phyloP scores from a whole-genome alignment of 2,888 invertebrate genomes.

The Seira ritae region DNA sequence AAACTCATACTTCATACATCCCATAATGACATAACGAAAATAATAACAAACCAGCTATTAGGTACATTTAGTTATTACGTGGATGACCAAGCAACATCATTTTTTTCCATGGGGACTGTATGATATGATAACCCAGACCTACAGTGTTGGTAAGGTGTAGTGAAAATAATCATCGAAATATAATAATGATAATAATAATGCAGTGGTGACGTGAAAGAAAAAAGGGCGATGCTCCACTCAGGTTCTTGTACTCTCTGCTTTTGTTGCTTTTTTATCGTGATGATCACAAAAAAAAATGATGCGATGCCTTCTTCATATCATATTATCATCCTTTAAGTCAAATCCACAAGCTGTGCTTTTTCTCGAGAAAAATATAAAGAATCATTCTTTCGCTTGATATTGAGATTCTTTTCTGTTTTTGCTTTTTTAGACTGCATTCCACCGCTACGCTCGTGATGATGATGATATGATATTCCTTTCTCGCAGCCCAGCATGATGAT shows the following conservation, averaged over 20 bases:
- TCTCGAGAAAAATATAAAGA: not conserved
- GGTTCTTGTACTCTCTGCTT: constrained; percentile 57
- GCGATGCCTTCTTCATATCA: not conserved
- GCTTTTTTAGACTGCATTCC: not conserved
- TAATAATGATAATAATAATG: not conserved
- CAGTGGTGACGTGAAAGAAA: constrained; percentile 12
- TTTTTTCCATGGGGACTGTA: not conserved
- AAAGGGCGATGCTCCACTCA: constrained; percentile 58
- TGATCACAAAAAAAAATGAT: not conserved
- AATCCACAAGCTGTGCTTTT: not conserved
- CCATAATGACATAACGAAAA: too few species aligned
- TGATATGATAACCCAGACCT: not conserved
- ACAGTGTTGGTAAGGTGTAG: not conserved
- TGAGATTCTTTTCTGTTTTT: not conserved
- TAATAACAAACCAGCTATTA: too few species aligned
- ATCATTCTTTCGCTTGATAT: too few species aligned
- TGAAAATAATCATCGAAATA: not conserved
- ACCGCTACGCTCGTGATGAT: not conserved
- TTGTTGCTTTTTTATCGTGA: not conserved
- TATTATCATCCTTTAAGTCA: not conserved
- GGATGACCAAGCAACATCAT: not conserved
- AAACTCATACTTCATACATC: not conserved
- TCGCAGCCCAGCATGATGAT: not conserved
- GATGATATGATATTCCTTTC: not conserved
- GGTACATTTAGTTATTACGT: not conserved